phyloP scores from a whole-genome alignment of 2,113 vertebrate genomes.

The Carollia perspicillata region DNA sequence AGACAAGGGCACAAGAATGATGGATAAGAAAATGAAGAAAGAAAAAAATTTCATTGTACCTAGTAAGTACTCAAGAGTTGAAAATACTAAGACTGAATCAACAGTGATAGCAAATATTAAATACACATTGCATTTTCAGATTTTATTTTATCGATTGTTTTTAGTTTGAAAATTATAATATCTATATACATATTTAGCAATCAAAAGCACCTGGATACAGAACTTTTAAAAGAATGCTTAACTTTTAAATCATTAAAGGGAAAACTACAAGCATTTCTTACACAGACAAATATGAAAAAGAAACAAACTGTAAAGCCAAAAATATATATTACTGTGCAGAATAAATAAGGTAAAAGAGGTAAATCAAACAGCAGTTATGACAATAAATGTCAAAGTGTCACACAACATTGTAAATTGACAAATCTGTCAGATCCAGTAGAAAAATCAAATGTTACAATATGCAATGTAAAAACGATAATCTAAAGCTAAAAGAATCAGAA shows the following conservation, averaged over 20 bases:
- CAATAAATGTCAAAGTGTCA: conserved; percentile 22
- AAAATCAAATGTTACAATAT: conserved; percentile 17
- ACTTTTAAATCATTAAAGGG: not conserved
- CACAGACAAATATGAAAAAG: not conserved
- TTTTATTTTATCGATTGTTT: not conserved
- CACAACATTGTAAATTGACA: not conserved
- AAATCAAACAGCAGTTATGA: not conserved
- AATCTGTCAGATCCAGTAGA: not conserved
- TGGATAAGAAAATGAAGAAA: not conserved
- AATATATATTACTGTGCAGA: not conserved
- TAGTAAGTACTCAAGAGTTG: not conserved
- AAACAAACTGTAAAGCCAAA: not conserved
- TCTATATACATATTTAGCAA: not conserved
- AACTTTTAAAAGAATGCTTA: not conserved
- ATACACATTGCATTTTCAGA: not conserved
- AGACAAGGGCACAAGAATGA: not conserved
- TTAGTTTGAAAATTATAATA: not conserved
- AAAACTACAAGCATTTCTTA: not conserved
- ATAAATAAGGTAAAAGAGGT: conserved; percentile 25
- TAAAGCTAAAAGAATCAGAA: not conserved
- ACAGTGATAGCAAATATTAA: not conserved
- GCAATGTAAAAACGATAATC: not conserved
- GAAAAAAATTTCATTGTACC: not conserved
- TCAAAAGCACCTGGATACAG: not conserved
- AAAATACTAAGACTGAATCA: not conserved